Evolutionary conservation across 2,888 invertebrate species (phyloP).

Genomic region (Nebria brevicollis): DNA sequence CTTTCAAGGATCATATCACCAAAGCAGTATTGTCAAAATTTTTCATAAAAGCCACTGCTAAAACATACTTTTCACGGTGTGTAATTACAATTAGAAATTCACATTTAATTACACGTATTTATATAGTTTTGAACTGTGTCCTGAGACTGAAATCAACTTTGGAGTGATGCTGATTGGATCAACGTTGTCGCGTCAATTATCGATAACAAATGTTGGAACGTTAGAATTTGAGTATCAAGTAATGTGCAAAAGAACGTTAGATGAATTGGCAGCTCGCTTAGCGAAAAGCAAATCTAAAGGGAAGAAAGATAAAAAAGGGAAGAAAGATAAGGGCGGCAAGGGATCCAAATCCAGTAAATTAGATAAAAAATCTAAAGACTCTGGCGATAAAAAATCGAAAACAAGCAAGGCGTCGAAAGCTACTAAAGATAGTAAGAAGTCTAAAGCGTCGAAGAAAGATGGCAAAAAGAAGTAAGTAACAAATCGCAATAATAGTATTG

Average conservation of each 20-base stretch:
- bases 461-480: constrained; percentile 13
- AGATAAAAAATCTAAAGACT: constrained; percentile 36
- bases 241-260: constrained; percentile 49
- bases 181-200: constrained; percentile 66
- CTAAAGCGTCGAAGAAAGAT: constrained; percentile 23
- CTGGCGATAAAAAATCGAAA: constrained; percentile 35
- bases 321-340: not conserved
- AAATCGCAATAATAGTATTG: too few relatives aligned
- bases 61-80: constrained; percentile 54
- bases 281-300: constrained; percentile 33
- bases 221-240: constrained; percentile 63
- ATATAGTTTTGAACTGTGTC: constrained; percentile 68
- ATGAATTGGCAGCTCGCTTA: constrained; percentile 24
- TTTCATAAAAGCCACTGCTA: constrained; percentile 55
- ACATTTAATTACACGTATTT: constrained; percentile 5
- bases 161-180: constrained; percentile 68
- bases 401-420: constrained; percentile 44
- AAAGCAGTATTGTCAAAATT: constrained; percentile 54
- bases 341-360: constrained; percentile 46
- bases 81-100: not conserved
- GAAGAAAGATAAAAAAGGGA: constrained; percentile 43
- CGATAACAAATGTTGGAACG: constrained; percentile 70
- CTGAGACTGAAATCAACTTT: constrained; percentile 69
- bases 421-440: constrained; percentile 46
- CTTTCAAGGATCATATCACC: constrained; percentile 54